Conservation (phyloP, 2,797 vertebrate species). For the Ctenopoma multispine region DNA sequence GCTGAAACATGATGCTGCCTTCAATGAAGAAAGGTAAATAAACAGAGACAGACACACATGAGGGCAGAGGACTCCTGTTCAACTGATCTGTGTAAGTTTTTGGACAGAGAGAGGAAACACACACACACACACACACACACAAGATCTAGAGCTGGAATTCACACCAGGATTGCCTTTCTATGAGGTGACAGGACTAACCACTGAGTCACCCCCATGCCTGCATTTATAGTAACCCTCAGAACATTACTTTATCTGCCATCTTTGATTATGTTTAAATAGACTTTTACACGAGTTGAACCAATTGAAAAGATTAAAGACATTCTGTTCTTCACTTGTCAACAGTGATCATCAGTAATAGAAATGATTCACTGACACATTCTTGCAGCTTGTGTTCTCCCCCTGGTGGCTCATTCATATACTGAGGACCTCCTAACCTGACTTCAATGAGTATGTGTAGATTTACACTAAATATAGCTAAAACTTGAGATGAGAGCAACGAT, state of each 20-base stretch:
- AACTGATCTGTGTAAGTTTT: neutral
- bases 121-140: conserved; percentile 16
- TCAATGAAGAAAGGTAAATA: conserved; percentile 1
- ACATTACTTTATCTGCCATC: conserved; percentile 4
- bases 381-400: conserved; percentile 61
- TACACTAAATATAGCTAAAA: neutral
- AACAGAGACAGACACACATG: conserved; percentile 19
- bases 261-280: conserved; percentile 10
- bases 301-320: conserved; percentile 19
- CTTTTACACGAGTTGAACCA: conserved; percentile 15
- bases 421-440: neutral
- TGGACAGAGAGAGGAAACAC: conserved; percentile 9
- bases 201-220: neutral
- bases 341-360: conserved; percentile 16
- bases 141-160: conserved; percentile 28
- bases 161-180: conserved; percentile 19
- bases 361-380: conserved; percentile 20
- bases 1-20: conserved; percentile 19
- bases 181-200: conserved; percentile 3
- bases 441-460: neutral
- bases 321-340: conserved; percentile 32
- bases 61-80: conserved; percentile 2
- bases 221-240: neutral
- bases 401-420: conserved; percentile 48
- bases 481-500: neutral